These are phyloP conservation scores for Lasioglossum oenotherae DNA, from an alignment of 2,888 invertebrate species.

Conservation along the genomic window DNA sequence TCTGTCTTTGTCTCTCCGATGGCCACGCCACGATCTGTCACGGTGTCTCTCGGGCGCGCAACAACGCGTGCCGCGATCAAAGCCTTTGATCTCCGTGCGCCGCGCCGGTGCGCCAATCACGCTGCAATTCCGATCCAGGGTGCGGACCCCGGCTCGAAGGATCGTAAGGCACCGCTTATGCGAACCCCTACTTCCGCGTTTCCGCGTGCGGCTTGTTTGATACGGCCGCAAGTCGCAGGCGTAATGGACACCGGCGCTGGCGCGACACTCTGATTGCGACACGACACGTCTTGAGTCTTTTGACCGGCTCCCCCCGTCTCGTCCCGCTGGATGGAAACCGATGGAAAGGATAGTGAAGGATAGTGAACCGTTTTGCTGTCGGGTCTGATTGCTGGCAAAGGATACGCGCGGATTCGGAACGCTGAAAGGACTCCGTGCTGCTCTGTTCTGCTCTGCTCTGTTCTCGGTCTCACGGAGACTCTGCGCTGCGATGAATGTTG, in stretches of 20 bases:
- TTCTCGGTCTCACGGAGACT: neutral
- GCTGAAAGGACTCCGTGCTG: neutral
- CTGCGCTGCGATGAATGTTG: neutral
- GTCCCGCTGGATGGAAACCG: neutral
- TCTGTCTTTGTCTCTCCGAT: too few relatives aligned
- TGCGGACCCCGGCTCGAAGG: slow-evolving; percentile 26
- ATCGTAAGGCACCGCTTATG: slow-evolving; percentile 44
- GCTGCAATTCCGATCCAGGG: slow-evolving; percentile 55
- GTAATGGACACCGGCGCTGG: slow-evolving; percentile 20
- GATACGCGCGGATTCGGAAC: neutral
- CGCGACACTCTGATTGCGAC: slow-evolving; percentile 30
- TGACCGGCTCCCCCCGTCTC: neutral
- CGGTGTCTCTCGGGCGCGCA: slow-evolving; percentile 36
- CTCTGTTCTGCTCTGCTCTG: neutral
- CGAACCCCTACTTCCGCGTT: slow-evolving; percentile 23
- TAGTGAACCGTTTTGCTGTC: neutral
- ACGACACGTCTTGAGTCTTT: slow-evolving; percentile 12
- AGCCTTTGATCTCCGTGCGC: slow-evolving; percentile 62
- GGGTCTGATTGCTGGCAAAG: slow-evolving; percentile 4
- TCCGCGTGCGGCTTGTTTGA: slow-evolving; percentile 20
- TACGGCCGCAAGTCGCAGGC: neutral
- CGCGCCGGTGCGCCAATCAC: slow-evolving; percentile 54
- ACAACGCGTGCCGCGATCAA: slow-evolving; percentile 43
- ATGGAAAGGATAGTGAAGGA: neutral
- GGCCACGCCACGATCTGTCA: slow-evolving; percentile 48